These are phyloP conservation scores for Leptinotarsa haldemani DNA, from an alignment of 2,888 invertebrate species.

Conservation along the genomic window DNA sequence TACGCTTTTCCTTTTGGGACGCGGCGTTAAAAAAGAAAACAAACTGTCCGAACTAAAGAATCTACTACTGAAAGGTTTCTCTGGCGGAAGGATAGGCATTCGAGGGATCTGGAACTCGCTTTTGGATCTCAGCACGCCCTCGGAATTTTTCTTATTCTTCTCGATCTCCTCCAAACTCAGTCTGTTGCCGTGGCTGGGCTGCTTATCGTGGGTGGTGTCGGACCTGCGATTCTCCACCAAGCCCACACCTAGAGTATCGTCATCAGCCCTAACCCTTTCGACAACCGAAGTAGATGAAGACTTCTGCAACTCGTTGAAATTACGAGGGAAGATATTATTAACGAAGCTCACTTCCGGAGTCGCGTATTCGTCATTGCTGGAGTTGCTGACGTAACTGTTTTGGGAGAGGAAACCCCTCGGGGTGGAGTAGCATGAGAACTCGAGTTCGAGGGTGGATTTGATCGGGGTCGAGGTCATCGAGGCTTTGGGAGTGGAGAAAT, in stretches of 20 bases:
- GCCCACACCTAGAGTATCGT: conserved; percentile 24
- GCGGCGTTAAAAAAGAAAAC: conserved; percentile 72
- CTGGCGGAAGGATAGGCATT: conserved; percentile 45
- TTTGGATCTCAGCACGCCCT: conserved; percentile 61
- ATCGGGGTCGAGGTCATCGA: conserved; percentile 42
- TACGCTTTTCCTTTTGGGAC: conserved; percentile 59
- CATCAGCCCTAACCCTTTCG: conserved; percentile 47
- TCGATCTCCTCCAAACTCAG: conserved; percentile 43
- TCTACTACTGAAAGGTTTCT: conserved; percentile 52
- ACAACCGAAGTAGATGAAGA: conserved; percentile 57
- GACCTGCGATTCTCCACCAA: conserved; percentile 35
- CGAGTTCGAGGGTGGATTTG: conserved; percentile 20
- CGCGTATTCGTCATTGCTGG: conserved; percentile 59
- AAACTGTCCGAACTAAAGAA: conserved; percentile 63
- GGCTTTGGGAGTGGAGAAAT: conserved; percentile 44
- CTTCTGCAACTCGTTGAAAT: conserved; percentile 59
- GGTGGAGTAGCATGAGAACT: conserved; percentile 47
- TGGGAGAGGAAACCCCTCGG: conserved; percentile 54
- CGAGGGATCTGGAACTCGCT: conserved; percentile 63
- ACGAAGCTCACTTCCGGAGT: conserved; percentile 56
- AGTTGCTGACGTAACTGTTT: conserved; percentile 54
- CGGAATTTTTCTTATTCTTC: conserved; percentile 40
- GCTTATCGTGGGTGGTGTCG: conserved; percentile 29
- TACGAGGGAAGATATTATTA: conserved; percentile 55
- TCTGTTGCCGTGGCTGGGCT: conserved; percentile 32